A percentile compares a stretch with the other conserved stretches of the same genome.
Evolutionary conservation across 2,888 invertebrate species (phyloP).

Genomic region (Leptinotarsa haldemani): DNA sequence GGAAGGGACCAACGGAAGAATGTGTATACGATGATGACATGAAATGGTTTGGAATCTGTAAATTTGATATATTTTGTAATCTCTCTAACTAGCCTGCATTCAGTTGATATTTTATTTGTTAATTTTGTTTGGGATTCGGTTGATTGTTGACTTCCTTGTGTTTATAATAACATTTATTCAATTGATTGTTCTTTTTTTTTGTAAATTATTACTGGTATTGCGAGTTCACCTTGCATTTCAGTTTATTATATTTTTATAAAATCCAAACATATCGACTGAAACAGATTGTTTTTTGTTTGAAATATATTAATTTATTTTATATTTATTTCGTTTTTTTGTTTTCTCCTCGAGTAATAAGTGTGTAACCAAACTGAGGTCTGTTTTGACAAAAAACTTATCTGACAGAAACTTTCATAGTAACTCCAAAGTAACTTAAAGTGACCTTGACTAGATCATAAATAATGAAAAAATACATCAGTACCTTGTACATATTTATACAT

Average conservation of each 20-base stretch:
- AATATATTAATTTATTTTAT: conserved; percentile 63
- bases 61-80: conserved; percentile 48
- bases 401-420: conserved; percentile 49
- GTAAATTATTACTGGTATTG: conserved; percentile 34
- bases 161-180: conserved; percentile 21
- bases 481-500: conserved; percentile 63
- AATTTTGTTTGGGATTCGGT: conserved; percentile 34
- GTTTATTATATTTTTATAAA: conserved; percentile 39
- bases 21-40: conserved; percentile 53
- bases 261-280: conserved; percentile 58
- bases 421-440: conserved; percentile 64
- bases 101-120: conserved; percentile 45
- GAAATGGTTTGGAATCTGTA: conserved; percentile 42
- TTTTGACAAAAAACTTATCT: conserved; percentile 32
- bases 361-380: conserved; percentile 59
- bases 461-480: conserved; percentile 60
- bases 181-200: conserved; percentile 32
- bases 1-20: conserved; percentile 48
- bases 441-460: conserved; percentile 64
- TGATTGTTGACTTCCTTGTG: conserved; percentile 31
- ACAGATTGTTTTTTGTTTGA: conserved; percentile 59
- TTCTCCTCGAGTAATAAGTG: conserved; percentile 25
- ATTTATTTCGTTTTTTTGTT: conserved; percentile 56
- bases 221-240: conserved; percentile 39
- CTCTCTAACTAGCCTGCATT: conserved; percentile 46